These are phyloP conservation scores for Antrozous pallidus DNA, from an alignment of 2,797 vertebrate species.

Conservation along the genomic window DNA sequence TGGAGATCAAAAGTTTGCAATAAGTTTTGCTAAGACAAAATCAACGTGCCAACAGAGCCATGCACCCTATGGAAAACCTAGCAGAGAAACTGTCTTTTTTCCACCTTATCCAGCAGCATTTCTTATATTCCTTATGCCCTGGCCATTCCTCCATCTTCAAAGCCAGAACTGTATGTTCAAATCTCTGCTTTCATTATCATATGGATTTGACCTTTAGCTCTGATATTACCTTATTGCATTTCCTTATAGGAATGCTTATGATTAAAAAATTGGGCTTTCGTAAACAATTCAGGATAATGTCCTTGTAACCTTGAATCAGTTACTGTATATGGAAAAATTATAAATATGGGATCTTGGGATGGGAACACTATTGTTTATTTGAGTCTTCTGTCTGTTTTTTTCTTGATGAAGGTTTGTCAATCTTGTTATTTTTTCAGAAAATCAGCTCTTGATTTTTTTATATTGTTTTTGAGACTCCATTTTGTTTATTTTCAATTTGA, in stretches of 20 bases:
- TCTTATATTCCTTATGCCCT: too few relatives aligned
- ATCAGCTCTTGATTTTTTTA: background rate
- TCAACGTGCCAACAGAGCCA: background rate
- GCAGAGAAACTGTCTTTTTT: background rate
- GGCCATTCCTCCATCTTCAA: background rate
- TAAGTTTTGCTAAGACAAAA: background rate
- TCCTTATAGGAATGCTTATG: background rate
- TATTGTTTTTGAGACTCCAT: background rate
- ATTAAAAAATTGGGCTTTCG: background rate
- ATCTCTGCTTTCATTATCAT: background rate
- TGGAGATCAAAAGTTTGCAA: background rate
- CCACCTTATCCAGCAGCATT: too few relatives aligned
- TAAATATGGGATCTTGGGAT: too few relatives aligned
- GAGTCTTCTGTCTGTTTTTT: background rate
- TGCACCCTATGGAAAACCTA: background rate
- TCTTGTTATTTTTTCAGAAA: background rate
- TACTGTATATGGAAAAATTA: too few relatives aligned
- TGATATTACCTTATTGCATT: background rate
- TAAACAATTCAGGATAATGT: background rate
- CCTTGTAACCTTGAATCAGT: too few relatives aligned
- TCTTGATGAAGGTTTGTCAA: background rate
- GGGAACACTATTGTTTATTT: too few relatives aligned
- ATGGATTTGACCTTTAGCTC: background rate
- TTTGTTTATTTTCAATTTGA: background rate
- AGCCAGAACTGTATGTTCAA: background rate